Conservation (phyloP, 1,140 invertebrate genomes). For the Trissolcus basalis region DNA sequence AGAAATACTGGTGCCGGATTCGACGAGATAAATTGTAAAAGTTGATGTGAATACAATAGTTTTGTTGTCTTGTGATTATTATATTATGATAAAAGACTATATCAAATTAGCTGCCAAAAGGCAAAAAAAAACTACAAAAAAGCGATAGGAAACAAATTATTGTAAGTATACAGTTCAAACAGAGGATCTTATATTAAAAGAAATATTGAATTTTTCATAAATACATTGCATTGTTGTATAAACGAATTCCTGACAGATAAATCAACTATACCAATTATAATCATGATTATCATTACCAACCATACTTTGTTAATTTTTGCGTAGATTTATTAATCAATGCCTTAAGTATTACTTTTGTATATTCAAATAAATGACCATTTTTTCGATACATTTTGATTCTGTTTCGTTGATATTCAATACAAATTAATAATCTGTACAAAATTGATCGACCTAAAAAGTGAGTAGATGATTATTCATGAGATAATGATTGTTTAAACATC, state of each 20-base stretch:
- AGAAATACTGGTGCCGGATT: slow-evolving; percentile 9
- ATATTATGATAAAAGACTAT: slow-evolving; percentile 60
- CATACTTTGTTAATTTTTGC: slow-evolving; percentile 1
- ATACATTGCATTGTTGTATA: slow-evolving; percentile 46
- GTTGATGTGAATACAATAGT: slow-evolving; percentile 63
- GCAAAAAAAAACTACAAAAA: slow-evolving; percentile 62
- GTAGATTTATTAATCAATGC: slow-evolving; percentile 38
- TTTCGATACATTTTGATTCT: slow-evolving; percentile 21
- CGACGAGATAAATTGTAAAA: slow-evolving; percentile 64
- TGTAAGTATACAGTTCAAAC: slow-evolving; percentile 68
- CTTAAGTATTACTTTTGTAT: slow-evolving; percentile 49
- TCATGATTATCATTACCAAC: slow-evolving; percentile 23
- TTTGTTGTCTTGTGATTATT: slow-evolving; percentile 63
- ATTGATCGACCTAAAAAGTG: too few species aligned
- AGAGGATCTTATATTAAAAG: slow-evolving; percentile 72
- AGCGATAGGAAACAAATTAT: slow-evolving; percentile 56
- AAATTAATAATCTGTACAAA: too few species aligned
- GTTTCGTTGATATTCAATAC: slow-evolving; percentile 17
- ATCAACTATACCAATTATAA: slow-evolving; percentile 39
- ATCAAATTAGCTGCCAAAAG: slow-evolving; percentile 58
- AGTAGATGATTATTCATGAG: too few species aligned
- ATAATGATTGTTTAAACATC: too few species aligned
- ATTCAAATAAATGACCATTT: slow-evolving; percentile 40
- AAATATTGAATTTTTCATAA: slow-evolving; percentile 70
- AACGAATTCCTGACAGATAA: slow-evolving; percentile 35